Evolutionary conservation across 2,888 invertebrate genomes (phyloP).

Genomic region (Noctuana brunneofusca): DNA sequence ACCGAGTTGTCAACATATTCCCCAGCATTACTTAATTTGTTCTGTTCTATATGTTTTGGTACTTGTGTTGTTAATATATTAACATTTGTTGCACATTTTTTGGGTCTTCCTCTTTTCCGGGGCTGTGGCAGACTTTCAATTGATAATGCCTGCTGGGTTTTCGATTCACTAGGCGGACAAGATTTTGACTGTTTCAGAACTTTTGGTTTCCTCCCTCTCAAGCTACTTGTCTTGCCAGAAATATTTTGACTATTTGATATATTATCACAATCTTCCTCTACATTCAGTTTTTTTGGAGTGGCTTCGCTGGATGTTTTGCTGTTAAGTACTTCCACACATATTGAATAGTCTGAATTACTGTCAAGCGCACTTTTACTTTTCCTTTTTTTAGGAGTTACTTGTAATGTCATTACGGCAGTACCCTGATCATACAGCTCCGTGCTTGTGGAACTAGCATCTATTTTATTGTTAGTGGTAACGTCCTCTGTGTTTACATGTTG

Average conservation of each 20-base stretch:
- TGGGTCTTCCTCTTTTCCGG: conserved; percentile 4
- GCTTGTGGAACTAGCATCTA: background rate
- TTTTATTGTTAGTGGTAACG: background rate
- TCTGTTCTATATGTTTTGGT: too few species aligned
- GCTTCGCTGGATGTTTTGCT: background rate
- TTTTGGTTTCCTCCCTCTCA: background rate
- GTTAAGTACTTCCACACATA: background rate
- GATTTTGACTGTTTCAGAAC: background rate
- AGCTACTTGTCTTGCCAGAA: background rate
- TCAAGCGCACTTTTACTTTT: background rate
- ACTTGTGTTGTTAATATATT: background rate
- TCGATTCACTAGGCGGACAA: background rate
- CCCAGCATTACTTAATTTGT: background rate
- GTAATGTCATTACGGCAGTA: background rate
- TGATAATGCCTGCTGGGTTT: too few species aligned
- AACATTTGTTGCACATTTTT: background rate
- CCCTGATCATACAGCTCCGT: background rate
- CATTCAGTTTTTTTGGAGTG: background rate
- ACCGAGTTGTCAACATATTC: background rate
- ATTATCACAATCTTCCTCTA: background rate
- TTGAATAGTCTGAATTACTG: background rate
- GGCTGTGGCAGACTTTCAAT: background rate
- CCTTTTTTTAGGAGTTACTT: background rate
- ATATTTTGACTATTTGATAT: background rate
- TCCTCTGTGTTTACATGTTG: background rate